These are phyloP conservation scores for Drosophila paulistorum DNA, from an alignment of 1,140 invertebrate genomes.

Conservation along the genomic window DNA sequence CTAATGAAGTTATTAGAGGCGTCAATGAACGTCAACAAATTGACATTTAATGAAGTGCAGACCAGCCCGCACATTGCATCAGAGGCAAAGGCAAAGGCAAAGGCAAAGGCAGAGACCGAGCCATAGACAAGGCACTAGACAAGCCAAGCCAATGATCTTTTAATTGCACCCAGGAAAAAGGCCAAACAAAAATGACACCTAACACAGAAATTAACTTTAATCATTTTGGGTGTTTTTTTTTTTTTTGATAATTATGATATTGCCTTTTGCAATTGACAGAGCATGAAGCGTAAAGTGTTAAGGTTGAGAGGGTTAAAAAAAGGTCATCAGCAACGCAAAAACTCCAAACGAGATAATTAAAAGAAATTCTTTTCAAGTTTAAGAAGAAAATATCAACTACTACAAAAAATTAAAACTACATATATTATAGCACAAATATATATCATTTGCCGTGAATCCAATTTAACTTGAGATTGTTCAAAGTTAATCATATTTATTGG, in stretches of 20 bases:
- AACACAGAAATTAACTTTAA: conserved; percentile 64
- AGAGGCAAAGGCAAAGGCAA: background rate
- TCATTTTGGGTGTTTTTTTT: conserved; percentile 39
- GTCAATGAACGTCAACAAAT: conserved; percentile 78
- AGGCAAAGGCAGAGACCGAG: no score
- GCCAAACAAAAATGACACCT: conserved; percentile 41
- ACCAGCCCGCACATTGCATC: conserved; percentile 53
- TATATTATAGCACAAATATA: no score
- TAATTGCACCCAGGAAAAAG: conserved; percentile 48
- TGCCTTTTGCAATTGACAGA: conserved; percentile 48
- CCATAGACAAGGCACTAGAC: background rate
- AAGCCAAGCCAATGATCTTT: conserved; percentile 61
- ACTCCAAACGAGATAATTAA: background rate
- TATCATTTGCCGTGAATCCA: no score
- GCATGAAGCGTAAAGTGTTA: conserved; percentile 56
- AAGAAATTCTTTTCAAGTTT: background rate
- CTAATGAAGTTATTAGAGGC: conserved; percentile 74
- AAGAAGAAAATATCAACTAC: background rate
- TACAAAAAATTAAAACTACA: no score
- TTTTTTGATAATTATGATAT: conserved; percentile 50
- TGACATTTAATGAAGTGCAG: conserved; percentile 75
- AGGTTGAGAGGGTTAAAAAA: conserved; percentile 20
- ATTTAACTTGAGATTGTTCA: no score
- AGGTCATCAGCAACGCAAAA: conserved; percentile 20
- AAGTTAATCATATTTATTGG: no score